Evolutionary conservation across 2,888 invertebrate genomes (phyloP), one percentile per base, ranked within the genome.

Genomic region (Tricholauxania praeusta): DNA sequence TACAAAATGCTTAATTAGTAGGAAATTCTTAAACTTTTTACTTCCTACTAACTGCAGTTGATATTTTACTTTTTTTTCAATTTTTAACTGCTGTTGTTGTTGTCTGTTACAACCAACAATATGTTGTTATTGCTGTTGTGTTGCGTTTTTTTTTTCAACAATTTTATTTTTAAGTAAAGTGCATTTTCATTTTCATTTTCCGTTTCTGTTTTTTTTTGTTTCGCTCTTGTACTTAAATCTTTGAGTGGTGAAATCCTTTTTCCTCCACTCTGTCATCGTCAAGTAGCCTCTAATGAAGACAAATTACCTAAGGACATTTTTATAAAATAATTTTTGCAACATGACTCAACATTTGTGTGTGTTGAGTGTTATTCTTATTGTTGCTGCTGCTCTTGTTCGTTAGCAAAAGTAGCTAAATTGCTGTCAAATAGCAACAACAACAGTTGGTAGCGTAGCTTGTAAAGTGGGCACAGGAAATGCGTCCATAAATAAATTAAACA

Each of bases 201-300:
- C 19, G 49, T 49, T 49, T 28, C 2, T 17, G 19, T 15, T 19
- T 12, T 55, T 2, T 39, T 39, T 28, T 28, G 28, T 28, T 28
- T 28, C 28, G 53, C 53, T 53, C 53, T 19, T n/a, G 19, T 19
- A 12, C n/a, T 55, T 22, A 55, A 15, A 19, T 55, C 15, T 12
- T 55, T 55, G 12, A 17, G 22, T 55, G 15, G 19, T 55, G 55
- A 55, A 55, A 22, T 17, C 39, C 39, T 39, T 39, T 39, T 39
- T 19, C 55, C 55, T 15, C n/a, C 55, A 22, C 28, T 60, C 17
- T 67, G 47, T 19, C 48, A 39, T 68, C 51, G 53, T 71, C 76
- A 76, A 78, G 76, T 75, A 88, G 89, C 88, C 88, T 88, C 89
- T 90, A 89, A 85, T 85, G 85, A 85, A 85, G 85, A 84, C 84